Base-by-base conservation (phyloP, 2,113 vertebrate species). In the Periophthalmodon schlosseri region DNA sequence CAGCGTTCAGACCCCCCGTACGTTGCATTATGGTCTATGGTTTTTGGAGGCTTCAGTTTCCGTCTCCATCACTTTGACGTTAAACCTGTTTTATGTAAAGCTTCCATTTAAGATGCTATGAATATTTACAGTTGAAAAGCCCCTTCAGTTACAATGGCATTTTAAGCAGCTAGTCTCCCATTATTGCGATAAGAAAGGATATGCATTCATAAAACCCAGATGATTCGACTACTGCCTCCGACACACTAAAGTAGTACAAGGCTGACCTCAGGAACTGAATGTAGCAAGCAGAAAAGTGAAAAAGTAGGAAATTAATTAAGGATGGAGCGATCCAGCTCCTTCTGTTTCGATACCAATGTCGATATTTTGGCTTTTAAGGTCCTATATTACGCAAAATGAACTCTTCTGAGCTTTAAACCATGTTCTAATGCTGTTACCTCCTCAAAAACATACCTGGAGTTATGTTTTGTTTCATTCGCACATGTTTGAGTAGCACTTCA, bases 61-160 rank as follows among this genome's bases (percentile, higher is more conserved):
- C 49, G 50, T 23, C n/a, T 56, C 46, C 6, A 10, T 12, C 20
- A 18, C 12, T 54, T 16, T 46, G 28, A 24, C 57, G n/a, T 2
- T 52, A 21, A 69, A 18, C 44, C 66, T 23, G 18, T 50, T 16
- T 66, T 33, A 66, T 56, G 74, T 57, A 70, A 70, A 54, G 61
- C 56, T 33, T 58, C 28, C 23, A 28, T 28, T 60, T n/a, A 57
- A 57, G 57, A 15, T 15, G 60, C 16, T 2, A 20, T 63, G 60
- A 63, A 63, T 63, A 63, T 63, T 63, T 34, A 20, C 28, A 36
- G 16, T 28, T 4, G 4, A 20, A 57, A 21, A 76, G 9, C 57
- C 5, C 24, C 56, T 64, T 72, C 34, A 56, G 65, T 60, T 44
- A 67, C 50, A 73, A 67, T 34, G 65, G 68, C 60, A 8, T 46